A percentile compares a stretch with the other conserved stretches of the same genome.
These are phyloP conservation scores for Peromyscus californicus DNA, from an alignment of 2,113 vertebrate genomes.

Conservation along the genomic window DNA sequence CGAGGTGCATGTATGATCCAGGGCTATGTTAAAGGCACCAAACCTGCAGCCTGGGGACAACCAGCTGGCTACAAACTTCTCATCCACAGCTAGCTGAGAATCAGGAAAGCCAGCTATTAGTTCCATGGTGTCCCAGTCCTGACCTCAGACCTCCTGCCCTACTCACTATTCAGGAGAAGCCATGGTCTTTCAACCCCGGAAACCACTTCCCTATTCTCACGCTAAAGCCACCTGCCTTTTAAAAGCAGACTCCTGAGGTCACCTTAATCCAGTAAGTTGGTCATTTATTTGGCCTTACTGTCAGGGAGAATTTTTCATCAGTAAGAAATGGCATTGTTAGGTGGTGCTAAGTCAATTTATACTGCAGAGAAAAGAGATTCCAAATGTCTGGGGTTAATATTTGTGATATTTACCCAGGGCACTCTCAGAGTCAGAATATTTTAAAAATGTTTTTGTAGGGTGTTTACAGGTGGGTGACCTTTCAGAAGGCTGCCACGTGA, in stretches of 20 bases:
- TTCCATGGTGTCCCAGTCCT: not conserved
- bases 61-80: not conserved
- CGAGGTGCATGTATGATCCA: too few species aligned
- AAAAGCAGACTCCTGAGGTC: not conserved
- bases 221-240: not conserved
- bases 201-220: not conserved
- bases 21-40: not conserved
- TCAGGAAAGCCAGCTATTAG: not conserved
- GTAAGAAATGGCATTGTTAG: conserved; percentile 67
- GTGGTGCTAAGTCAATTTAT: conserved; percentile 38
- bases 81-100: too few species aligned
- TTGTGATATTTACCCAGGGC: conserved; percentile 72
- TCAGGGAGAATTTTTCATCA: conserved; percentile 62
- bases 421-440: conserved; percentile 37
- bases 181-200: not conserved
- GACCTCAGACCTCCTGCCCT: not conserved
- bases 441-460: conserved; percentile 56
- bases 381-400: conserved; percentile 62
- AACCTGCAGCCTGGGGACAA: not conserved
- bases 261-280: conserved; percentile 38
- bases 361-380: conserved; percentile 49
- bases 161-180: not conserved
- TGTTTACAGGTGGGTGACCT: conserved; percentile 69
- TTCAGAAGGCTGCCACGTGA: conserved; percentile 36
- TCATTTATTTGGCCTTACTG: conserved; percentile 47